A percentile compares a stretch with the other conserved stretches of the same genome.
Evolutionary conservation across 2,888 invertebrate genomes (phyloP).

Genomic region (Ariolimax columbianus): DNA sequence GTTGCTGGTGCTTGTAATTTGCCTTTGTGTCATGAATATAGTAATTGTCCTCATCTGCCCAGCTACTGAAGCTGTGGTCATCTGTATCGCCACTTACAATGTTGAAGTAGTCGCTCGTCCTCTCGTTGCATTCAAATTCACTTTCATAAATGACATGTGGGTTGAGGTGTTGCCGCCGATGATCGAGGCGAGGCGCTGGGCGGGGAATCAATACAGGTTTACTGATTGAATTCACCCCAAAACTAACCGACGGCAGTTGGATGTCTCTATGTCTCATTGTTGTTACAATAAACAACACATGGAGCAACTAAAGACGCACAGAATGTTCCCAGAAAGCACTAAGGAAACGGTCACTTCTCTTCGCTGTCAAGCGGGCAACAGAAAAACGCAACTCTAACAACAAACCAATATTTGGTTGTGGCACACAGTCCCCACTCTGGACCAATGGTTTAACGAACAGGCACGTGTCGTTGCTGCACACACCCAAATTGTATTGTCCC

Average conservation of each 20-base stretch:
- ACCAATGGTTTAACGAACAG: too few species aligned
- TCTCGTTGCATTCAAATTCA: slow-evolving; percentile 22
- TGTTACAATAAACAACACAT: neutral
- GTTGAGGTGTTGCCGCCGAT: neutral
- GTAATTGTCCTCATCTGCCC: neutral
- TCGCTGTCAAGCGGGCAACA: neutral
- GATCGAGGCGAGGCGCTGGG: neutral
- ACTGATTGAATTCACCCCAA: neutral
- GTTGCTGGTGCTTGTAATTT: neutral
- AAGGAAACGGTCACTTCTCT: neutral
- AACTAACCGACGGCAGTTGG: slow-evolving; percentile 32
- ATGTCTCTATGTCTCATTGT: slow-evolving; percentile 20
- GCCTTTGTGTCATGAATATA: neutral
- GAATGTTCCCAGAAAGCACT: neutral
- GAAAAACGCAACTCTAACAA: neutral
- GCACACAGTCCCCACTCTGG: too few species aligned
- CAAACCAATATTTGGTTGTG: neutral
- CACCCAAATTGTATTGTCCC: too few species aligned
- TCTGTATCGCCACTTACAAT: neutral
- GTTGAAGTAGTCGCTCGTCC: neutral
- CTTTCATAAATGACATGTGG: slow-evolving; percentile 30
- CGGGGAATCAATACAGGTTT: slow-evolving; percentile 16
- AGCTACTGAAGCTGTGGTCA: neutral
- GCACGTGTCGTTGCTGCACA: too few species aligned
- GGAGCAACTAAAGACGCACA: neutral